Percentiles rank a stretch among this genome's conserved stretches.
These are phyloP conservation scores for Drosophila phalerata DNA, from an alignment of 2,888 invertebrate genomes.

Conservation along the genomic window DNA sequence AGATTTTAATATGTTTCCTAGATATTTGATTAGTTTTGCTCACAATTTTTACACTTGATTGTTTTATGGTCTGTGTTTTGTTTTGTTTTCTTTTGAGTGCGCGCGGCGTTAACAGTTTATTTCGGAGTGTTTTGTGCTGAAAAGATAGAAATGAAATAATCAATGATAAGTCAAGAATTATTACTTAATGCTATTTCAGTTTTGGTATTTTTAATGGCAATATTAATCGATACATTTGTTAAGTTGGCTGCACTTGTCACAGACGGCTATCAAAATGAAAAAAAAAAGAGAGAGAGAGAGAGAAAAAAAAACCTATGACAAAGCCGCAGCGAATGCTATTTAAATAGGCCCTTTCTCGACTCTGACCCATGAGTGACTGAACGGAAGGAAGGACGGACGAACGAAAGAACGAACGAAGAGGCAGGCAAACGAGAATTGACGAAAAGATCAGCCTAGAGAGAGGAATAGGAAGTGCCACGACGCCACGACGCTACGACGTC, in stretches of 20 bases:
- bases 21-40: constrained; percentile 2
- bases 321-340: constrained; percentile 12
- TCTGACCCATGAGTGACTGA: too few relatives aligned
- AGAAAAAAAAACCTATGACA: not conserved
- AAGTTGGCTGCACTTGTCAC: constrained; percentile 21
- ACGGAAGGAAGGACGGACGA: too few relatives aligned
- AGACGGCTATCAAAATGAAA: constrained; percentile 3
- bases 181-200: not conserved
- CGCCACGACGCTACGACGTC: too few relatives aligned
- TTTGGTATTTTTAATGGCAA: not conserved
- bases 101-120: constrained; percentile 25
- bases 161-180: not conserved
- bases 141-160: constrained; percentile 22
- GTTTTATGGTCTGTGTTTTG: not conserved
- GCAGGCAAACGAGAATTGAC: constrained; percentile 24
- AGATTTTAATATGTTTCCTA: not conserved
- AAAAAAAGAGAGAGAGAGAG: not conserved
- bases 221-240: constrained; percentile 15
- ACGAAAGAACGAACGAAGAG: not conserved
- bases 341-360: constrained; percentile 7
- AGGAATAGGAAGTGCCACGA: constrained; percentile 34
- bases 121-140: constrained; percentile 41
- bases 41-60: constrained; percentile 11
- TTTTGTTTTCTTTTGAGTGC: constrained; percentile 13
- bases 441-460: constrained; percentile 35